These are phyloP conservation scores for Malurus elegans DNA, from an alignment of 2,113 vertebrate genomes.

Conservation along the genomic window DNA sequence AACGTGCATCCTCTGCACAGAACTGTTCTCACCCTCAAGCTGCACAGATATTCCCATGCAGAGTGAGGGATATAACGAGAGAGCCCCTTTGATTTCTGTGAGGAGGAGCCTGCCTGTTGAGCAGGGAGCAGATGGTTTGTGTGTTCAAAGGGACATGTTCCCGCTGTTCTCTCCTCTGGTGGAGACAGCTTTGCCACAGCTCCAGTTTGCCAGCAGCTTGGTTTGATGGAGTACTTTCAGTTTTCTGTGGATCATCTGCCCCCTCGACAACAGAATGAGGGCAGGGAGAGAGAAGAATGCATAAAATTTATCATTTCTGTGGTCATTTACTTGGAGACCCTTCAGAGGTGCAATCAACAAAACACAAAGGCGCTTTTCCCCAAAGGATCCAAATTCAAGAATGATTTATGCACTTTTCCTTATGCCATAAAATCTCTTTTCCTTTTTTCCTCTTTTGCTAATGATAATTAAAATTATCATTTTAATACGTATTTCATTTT, in stretches of 20 bases:
- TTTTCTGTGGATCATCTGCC: background rate
- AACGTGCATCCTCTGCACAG: background rate
- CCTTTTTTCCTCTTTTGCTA: background rate
- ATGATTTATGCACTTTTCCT: rapidly evolving
- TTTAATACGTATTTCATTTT: background rate
- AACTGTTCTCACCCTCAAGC: background rate
- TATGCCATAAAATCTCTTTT: background rate
- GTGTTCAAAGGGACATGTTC: conserved; percentile 58
- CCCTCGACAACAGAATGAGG: background rate
- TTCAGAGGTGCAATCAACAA: background rate
- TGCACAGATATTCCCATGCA: background rate
- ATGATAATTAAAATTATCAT: background rate
- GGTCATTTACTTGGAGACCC: background rate
- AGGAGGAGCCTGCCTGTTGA: conserved; percentile 42
- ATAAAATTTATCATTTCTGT: background rate
- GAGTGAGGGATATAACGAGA: background rate
- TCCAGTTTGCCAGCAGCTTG: conserved; percentile 38
- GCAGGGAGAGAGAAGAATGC: background rate
- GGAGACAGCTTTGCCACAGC: conserved; percentile 54
- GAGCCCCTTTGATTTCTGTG: background rate
- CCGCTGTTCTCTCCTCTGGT: conserved; percentile 66
- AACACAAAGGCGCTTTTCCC: background rate
- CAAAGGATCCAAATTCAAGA: background rate
- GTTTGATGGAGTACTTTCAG: conserved; percentile 19
- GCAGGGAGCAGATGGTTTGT: conserved; percentile 71